phyloP scores from a whole-genome alignment of 2,113 vertebrate species.

The Trachemys scripta region DNA sequence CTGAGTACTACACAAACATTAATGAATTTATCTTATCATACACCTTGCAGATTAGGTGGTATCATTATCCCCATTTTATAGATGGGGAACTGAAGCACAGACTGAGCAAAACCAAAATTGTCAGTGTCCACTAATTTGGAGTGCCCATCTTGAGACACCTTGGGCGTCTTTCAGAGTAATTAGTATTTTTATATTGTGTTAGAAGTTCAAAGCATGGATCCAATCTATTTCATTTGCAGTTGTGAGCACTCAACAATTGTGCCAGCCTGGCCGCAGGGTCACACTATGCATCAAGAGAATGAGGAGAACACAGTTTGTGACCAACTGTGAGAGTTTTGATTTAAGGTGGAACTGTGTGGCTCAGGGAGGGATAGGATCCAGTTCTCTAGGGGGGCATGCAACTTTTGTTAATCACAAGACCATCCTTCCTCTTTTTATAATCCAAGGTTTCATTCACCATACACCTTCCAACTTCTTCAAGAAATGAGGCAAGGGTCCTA shows the following conservation, averaged over 20 bases:
- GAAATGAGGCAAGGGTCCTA: fast-evolving
- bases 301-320: neutral
- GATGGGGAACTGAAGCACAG: too few species aligned
- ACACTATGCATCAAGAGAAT: neutral
- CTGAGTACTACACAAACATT: too few species aligned
- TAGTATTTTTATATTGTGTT: too few species aligned
- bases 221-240: neutral
- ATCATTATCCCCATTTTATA: too few species aligned
- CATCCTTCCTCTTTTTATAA: neutral
- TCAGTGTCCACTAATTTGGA: too few species aligned
- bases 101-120: too few species aligned
- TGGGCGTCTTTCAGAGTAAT: too few species aligned
- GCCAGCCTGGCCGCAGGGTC: neutral
- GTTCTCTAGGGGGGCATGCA: neutral
- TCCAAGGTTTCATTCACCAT: neutral
- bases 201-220: neutral
- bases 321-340: neutral
- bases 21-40: too few species aligned
- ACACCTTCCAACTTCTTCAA: neutral
- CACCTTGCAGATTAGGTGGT: too few species aligned
- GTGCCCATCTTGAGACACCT: too few species aligned
- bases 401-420: neutral
- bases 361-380: neutral
- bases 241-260: neutral
- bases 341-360: neutral